Conservation (phyloP, 53 echinoderm and acorn worm species). For the Antedon mediterranea region DNA sequence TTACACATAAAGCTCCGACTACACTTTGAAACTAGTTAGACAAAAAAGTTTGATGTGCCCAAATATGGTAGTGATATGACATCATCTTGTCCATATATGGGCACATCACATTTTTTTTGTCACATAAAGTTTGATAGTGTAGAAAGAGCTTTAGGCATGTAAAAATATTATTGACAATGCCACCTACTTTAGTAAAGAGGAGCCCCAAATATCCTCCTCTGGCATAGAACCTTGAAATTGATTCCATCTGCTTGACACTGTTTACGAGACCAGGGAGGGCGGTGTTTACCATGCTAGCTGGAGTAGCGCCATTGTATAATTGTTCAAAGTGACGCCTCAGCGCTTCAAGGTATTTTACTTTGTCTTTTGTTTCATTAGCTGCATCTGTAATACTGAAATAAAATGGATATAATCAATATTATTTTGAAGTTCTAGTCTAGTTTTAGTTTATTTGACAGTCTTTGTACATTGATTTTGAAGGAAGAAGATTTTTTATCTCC, state of each 20-base stretch:
- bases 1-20: too few species aligned
- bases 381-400: conserved; percentile 80
- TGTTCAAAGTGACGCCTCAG: conserved; percentile 82
- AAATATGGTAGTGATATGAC: too few species aligned
- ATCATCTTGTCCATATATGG: too few species aligned
- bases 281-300: conserved; percentile 46
- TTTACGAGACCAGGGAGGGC: conserved; percentile 86
- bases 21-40: too few species aligned
- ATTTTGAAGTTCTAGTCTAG: too few species aligned
- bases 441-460: too few species aligned
- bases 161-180: not conserved
- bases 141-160: too few species aligned
- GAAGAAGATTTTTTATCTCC: too few species aligned
- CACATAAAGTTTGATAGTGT: too few species aligned
- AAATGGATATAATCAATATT: not conserved
- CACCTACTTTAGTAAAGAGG: conserved; percentile 80
- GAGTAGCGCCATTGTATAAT: conserved; percentile 73
- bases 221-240: conserved; percentile 86
- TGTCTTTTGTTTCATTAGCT: conserved; percentile 95
- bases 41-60: too few species aligned
- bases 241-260: conserved; percentile 98
- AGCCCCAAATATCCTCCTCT: conserved; percentile 73
- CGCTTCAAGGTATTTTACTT: conserved; percentile 84
- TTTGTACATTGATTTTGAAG: too few species aligned
- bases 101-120: too few species aligned